Evolutionary conservation across 2,888 invertebrate genomes (phyloP), one percentile per base, ranked within the genome.

Genomic region (Drosophila koepferae): DNA sequence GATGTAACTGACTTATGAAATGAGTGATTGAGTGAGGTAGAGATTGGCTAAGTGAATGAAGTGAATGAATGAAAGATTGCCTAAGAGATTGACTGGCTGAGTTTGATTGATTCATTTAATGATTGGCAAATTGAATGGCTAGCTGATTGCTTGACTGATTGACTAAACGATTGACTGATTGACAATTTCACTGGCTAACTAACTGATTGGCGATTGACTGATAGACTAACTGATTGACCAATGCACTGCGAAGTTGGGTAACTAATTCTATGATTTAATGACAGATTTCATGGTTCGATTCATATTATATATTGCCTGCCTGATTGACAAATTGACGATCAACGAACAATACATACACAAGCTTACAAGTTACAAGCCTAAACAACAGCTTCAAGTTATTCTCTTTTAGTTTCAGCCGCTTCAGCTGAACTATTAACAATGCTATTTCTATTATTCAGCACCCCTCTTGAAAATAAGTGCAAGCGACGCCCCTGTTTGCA

Each of bases 401-500:
- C 3, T 2, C 28, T 9, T 28, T n/a, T 9, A 31, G n/a, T 18
- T 28, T 8, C 2, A 4, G 16, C 4, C 8, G 4, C 12, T 4
- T 1, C 2, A 34, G 7, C 12, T 34, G 12, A 18, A 34, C n/a
- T 51, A 34, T 18, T 14, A 34, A n/a, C 6, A 12, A 7, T 51
- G 34, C 6, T 7, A 7, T 53, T 51, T 51, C 36, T 20, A 20
- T 53, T 53, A 18, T 41, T 12, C n/a, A 2, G 4, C 3, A 2
- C n/a, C 58, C 73, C 54, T 34, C 20, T 10, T 38, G 1, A 3
- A 8, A 20, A 16, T 5, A 9, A 3, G 0, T 4, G 0, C 9
- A 0, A 14, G 28, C 41, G 23, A 36, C 60, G 74, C 61, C 76
- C 6, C 64, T 76, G 76, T 31, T 18, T n/a, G 9, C 41, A 16